Conservation (phyloP, 2,113 vertebrate species). For the Strix uralensis region DNA sequence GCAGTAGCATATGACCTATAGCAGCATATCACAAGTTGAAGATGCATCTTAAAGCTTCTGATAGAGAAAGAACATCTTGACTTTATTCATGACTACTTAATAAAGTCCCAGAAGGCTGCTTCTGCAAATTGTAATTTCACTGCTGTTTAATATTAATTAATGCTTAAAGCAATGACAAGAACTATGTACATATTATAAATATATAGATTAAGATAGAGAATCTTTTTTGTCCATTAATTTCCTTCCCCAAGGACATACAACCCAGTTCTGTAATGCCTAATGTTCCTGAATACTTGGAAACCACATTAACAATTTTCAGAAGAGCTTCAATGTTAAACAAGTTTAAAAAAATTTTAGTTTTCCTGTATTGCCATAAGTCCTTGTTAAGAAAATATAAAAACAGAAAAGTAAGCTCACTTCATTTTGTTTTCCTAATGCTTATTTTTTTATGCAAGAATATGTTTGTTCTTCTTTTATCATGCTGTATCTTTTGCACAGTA, state of each 20-base stretch:
- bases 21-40: rapidly evolving
- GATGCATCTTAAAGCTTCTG: neutral
- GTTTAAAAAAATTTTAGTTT: slow-evolving; percentile 17
- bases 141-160: slow-evolving; percentile 51
- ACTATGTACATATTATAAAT: slow-evolving; percentile 50
- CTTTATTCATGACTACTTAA: slow-evolving; percentile 2
- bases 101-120: neutral
- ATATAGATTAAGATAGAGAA: slow-evolving; percentile 44
- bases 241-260: slow-evolving; percentile 20
- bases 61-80: neutral
- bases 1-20: neutral
- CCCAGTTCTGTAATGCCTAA: neutral
- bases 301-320: slow-evolving; percentile 5
- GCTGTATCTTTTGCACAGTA: neutral
- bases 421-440: neutral
- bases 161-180: slow-evolving; percentile 45
- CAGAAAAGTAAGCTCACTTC: neutral
- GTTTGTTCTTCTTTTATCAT: neutral
- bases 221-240: slow-evolving; percentile 48
- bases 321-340: neutral
- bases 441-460: neutral
- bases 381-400: neutral
- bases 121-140: slow-evolving; percentile 42
- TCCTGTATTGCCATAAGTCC: neutral
- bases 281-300: slow-evolving; percentile 9